Evolutionary conservation across 2,888 invertebrate genomes (phyloP), one percentile per base, ranked within the genome.

Genomic region (Chrysotoxum bicinctum): DNA sequence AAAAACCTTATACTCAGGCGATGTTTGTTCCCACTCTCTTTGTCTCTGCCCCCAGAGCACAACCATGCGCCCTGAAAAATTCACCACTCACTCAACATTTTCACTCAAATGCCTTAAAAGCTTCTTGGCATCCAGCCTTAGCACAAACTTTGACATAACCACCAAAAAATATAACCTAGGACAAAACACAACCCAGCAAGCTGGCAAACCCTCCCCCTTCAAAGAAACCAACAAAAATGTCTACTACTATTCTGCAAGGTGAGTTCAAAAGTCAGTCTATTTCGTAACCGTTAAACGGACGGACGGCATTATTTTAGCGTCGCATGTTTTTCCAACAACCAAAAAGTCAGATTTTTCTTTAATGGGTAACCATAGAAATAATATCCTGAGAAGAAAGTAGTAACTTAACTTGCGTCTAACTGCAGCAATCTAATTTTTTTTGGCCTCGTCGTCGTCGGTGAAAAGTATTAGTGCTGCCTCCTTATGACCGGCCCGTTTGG

Each of bases 251-350:
- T 74, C 87, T 86, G 88, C 87, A 89, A 89, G 89, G 88, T 88
- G 89, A 89, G 88, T 88, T 85, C 82, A 85, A 85, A 88, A 89
- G 87, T 89, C 89, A 89, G 89, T 89, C 88, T 87, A 88, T 88
- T 78, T 88, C 88, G 89, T 88, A 87, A 87, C 88, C 87, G 87
- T 88, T 76, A 87, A 74, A 84, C 82, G 86, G 75, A 74, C 87
- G 85, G 87, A 87, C 84, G 88, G 81, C 73, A 77, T 74, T 74
- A 64, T 50, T 48, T 72, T 40, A 84, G 45, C 60, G 75, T 66
- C 84, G 84, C 80, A 69, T 70, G 26, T 35, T 66, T 12, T n/a
- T 12, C 12, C 23, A 14, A 30, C 2, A 80, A 40, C 43, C 50
- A 74, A 68, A 80, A 62, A 64, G 26, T 58, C 64, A 45, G 50